Evolutionary conservation across 2,113 vertebrate genomes (phyloP).

Genomic region (Alouatta palliata): DNA sequence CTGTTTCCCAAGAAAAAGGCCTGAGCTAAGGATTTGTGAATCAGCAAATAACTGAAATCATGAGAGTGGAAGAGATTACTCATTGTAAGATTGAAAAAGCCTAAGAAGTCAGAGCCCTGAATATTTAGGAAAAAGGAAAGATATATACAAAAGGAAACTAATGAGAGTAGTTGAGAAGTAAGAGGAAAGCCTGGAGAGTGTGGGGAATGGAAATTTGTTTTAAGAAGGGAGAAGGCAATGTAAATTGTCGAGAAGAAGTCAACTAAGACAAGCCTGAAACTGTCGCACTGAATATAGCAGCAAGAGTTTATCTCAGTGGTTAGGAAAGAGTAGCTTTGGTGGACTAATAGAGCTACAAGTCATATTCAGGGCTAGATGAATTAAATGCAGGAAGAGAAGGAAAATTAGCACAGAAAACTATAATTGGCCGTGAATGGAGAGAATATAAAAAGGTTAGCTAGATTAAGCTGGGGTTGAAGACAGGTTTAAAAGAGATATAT

Average conservation of each 20-base stretch:
- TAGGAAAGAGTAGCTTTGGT: neutral
- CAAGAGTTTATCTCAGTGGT: neutral
- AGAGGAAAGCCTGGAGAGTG: neutral
- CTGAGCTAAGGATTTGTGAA: neutral
- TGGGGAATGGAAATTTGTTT: neutral
- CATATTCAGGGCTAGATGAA: neutral
- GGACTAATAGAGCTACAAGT: neutral
- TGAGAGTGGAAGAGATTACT: neutral
- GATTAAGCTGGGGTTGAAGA: neutral
- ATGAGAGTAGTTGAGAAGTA: neutral
- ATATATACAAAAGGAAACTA: neutral
- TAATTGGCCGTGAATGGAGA: neutral
- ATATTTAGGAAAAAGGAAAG: neutral
- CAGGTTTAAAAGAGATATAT: neutral
- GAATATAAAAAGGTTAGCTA: neutral
- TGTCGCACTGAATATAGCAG: neutral
- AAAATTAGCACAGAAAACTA: neutral
- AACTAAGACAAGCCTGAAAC: neutral
- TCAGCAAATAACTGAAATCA: neutral
- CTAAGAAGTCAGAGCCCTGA: neutral
- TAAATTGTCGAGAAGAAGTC: neutral
- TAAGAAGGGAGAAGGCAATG: neutral
- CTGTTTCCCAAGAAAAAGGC: neutral
- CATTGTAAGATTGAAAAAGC: neutral
- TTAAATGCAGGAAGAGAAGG: neutral